Conservation (phyloP, 2,113 vertebrate species). For the Elephas maximus region DNA sequence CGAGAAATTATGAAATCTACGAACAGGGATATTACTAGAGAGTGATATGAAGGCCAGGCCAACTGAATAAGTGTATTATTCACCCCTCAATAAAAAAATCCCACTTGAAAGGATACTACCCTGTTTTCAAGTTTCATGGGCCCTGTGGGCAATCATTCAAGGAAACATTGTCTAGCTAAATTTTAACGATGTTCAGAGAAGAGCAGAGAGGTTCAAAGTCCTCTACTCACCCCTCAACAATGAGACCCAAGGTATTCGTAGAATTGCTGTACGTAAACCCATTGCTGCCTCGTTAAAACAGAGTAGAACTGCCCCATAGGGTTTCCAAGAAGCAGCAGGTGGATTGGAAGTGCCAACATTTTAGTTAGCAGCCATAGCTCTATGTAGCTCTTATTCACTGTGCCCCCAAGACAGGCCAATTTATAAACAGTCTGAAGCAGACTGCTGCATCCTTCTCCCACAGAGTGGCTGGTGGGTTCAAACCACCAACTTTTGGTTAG, state of each 20-base stretch:
- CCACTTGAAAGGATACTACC: background rate
- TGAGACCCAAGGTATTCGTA: background rate
- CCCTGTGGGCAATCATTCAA: background rate
- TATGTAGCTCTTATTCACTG: no score
- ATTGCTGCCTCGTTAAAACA: no score
- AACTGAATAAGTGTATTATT: background rate
- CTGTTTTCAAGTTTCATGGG: background rate
- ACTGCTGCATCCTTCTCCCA: no score
- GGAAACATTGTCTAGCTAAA: background rate
- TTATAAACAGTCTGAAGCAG: background rate
- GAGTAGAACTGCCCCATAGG: no score
- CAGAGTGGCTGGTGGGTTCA: no score
- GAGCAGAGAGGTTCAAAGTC: background rate
- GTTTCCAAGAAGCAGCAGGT: no score
- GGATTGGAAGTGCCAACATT: no score
- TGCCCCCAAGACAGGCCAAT: background rate
- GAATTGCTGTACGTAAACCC: background rate
- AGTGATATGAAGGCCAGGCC: background rate
- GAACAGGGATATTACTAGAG: background rate
- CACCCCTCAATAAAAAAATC: background rate
- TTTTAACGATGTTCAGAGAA: background rate
- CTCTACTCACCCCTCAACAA: rapidly evolving
- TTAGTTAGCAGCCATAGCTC: no score
- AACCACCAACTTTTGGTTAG: no score
- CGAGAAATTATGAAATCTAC: background rate